Base-by-base conservation (phyloP, 2,797 vertebrate species). In the Allobates femoralis region DNA sequence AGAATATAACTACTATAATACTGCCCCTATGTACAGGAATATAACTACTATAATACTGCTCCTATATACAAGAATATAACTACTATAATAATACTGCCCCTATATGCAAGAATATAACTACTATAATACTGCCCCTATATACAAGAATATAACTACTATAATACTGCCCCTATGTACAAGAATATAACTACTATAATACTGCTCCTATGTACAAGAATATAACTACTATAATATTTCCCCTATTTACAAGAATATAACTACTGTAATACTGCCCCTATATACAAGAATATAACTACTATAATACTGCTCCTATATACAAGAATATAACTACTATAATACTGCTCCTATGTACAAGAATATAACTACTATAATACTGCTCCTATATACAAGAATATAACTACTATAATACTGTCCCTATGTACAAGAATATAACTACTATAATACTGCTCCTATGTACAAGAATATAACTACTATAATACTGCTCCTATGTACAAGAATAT, bases 281-380 rank as follows among this genome's bases (percentile, higher is more conserved):
- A 60, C 58, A 60, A n/a, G 58, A 60, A 60, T 26, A 26, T 60
- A 26, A 60, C 23, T 28, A 64, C 60, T 28, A 64, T 64, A 64
- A 64, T 64, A 64, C 60, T 64, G 60, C 60, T 12, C 60, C 60
- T 64, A 64, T 64, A 4, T 64, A 64, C 60, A 64, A 64, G 60
- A 64, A 28, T 64, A 64, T 64, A 64, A 64, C 60, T 64, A 64
- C n/a, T 64, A 64, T 64, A 64, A 64, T 64, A 64, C 60, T 64
- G 26, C 60, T 3, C 60, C 60, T 64, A 64, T 64, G 26, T 64
- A 64, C 60, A 60, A 26, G 58, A 60, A 26, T 60, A 60, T 60
- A 60, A 60, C 58, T 60, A n/a, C 58, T 60, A 60, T 60, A 60
- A 60, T 60, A 60, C 58, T 60, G 23, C 56, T 7, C 58, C 58